Conservation (phyloP, 2,888 invertebrate species). For the Eremobia ochroleuca region DNA sequence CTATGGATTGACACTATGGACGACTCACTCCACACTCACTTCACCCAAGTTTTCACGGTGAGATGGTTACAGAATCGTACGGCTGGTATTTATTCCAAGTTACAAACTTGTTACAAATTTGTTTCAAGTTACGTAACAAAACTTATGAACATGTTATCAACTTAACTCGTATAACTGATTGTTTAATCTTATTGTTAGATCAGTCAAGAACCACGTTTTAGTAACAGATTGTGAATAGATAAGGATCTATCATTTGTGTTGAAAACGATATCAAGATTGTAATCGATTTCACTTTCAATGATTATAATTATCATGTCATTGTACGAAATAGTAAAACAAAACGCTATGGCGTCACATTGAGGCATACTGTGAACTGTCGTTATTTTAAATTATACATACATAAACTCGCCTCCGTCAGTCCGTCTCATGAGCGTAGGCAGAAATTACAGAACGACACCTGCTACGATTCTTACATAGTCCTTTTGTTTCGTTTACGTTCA, state of each 20-base stretch:
- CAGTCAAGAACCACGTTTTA: conserved; percentile 42
- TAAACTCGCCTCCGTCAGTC: not conserved
- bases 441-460: not conserved
- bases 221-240: conserved; percentile 15
- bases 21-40: too few species aligned
- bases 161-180: conserved; percentile 32
- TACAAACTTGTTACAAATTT: conserved; percentile 35
- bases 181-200: conserved; percentile 15
- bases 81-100: conserved; percentile 22
- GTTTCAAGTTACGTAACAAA: conserved; percentile 17
- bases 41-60: too few species aligned
- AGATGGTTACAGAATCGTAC: too few species aligned
- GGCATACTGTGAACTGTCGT: not conserved
- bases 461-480: not conserved
- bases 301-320: conserved; percentile 7
- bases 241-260: conserved; percentile 13
- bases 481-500: not conserved
- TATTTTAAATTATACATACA: not conserved
- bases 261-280: conserved; percentile 19
- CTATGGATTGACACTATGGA: too few species aligned
- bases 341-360: conserved; percentile 3
- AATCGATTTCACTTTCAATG: conserved; percentile 31
- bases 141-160: conserved; percentile 13
- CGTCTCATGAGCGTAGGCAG: not conserved
- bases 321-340: conserved; percentile 2